Conservation (phyloP, 2,113 vertebrate genomes). For the Drymodes brunneopygia region DNA sequence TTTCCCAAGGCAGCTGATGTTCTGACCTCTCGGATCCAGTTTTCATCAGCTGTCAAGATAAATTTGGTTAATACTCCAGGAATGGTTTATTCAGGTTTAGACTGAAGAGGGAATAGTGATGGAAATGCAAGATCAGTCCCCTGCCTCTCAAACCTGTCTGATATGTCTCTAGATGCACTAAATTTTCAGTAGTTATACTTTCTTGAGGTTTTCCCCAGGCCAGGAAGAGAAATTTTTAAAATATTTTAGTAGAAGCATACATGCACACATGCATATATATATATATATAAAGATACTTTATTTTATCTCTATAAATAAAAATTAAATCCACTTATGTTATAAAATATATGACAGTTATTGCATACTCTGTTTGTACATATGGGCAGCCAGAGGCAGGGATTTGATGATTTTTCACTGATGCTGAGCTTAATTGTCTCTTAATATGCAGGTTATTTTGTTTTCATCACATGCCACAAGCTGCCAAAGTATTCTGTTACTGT, state of each 20-base stretch:
- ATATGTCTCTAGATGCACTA: background rate
- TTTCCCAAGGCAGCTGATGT: constrained; percentile 49
- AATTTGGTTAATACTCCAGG: constrained; percentile 52
- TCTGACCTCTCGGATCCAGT: constrained; percentile 61
- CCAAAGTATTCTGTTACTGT: background rate
- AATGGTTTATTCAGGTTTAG: constrained; percentile 22
- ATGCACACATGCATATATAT: rapidly evolving
- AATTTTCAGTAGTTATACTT: background rate
- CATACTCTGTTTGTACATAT: background rate
- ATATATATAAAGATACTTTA: background rate
- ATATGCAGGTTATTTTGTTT: background rate
- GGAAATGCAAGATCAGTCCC: background rate
- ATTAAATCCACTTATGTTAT: background rate
- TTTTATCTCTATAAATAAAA: background rate
- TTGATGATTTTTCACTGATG: background rate
- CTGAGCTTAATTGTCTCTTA: background rate
- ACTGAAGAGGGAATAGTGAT: background rate
- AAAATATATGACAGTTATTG: background rate
- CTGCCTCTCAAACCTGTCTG: background rate
- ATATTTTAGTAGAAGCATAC: background rate
- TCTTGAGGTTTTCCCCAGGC: background rate
- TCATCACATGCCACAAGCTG: background rate
- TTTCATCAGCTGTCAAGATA: constrained; percentile 66
- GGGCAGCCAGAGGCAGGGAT: background rate
- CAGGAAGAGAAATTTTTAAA: background rate